Percentiles rank a stretch among this genome's conserved stretches.
phyloP scores from a whole-genome alignment of 2,113 vertebrate genomes.

The Anoplopoma fimbria region DNA sequence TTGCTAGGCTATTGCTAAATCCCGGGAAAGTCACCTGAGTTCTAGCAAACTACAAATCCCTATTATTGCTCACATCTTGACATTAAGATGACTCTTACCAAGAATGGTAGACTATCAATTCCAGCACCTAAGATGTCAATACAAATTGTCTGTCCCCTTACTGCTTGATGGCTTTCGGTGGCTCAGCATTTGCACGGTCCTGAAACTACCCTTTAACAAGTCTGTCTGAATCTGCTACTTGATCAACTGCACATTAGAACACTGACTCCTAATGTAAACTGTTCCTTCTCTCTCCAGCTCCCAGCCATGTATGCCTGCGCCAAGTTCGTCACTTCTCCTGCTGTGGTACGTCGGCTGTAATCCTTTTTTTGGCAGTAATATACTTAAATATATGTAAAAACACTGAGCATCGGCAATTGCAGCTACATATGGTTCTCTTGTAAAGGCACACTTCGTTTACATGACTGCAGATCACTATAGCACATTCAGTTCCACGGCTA shows the following conservation, averaged over 20 bases:
- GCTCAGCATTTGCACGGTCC: neutral
- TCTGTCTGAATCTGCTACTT: neutral
- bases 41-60: neutral
- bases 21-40: neutral
- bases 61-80: neutral
- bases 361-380: neutral
- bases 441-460: neutral
- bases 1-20: too few relatives aligned
- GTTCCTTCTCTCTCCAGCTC: constrained; percentile 60
- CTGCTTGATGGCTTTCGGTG: neutral
- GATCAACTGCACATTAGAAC: neutral
- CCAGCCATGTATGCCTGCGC: constrained; percentile 86
- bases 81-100: neutral
- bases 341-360: constrained; percentile 80
- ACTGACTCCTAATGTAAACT: neutral
- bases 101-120: neutral
- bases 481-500: neutral
- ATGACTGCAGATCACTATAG: neutral
- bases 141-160: neutral
- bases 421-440: neutral
- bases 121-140: too few relatives aligned
- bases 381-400: neutral
- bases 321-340: constrained; percentile 84
- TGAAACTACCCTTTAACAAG: neutral
- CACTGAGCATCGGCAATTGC: neutral